Base-by-base conservation (phyloP, 2,888 invertebrate species). In the Eubasilissa splendida region DNA sequence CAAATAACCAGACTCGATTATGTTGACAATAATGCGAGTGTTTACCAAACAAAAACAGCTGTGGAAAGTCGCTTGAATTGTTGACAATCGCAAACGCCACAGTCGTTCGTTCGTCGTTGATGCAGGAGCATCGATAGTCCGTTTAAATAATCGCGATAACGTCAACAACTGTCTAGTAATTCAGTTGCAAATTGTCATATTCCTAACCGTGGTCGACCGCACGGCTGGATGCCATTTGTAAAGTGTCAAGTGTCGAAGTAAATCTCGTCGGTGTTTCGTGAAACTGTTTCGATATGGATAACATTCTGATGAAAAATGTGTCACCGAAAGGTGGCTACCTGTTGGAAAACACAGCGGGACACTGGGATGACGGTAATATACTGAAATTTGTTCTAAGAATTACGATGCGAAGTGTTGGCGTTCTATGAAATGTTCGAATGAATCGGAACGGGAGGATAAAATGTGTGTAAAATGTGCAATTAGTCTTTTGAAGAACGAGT, bases 291-390 rank as follows among this genome's bases (percentile, higher is more conserved):
- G 56, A 56, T 73, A 73, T 73, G 71, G 71, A 73, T 73, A 73
- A 31, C 71, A 75, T 75, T 14, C 59, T 75, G 11, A 52, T 52
- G 60, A 75, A 50, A 50, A 50, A 75, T 7, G 60, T 75, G 10
- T 60, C 75, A 9, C 53, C 75, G 10, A 75, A 60, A 22, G 22
- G 60, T 11, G 75, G 75, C 31, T 75, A 65, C 12, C 9, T 76
- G 22, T 33, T 66, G 33, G 54, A 56, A 53, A 76, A 65, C 31
- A 68, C 68, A 9, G 68, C 65, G 8, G 63, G 54, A 65, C 42
- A 52, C 33, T 76, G 76, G 76, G 76, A 76, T 31, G 76, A 76
- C 66, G 76, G 76, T 76, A 54, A 76, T 42, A 42, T 42, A 5
- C 4, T 7, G 42, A 42, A 7, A 5, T 42, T 42, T 42, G 42